Evolutionary conservation across 1,140 invertebrate species (phyloP).

Genomic region (Ooceraea biroi): DNA sequence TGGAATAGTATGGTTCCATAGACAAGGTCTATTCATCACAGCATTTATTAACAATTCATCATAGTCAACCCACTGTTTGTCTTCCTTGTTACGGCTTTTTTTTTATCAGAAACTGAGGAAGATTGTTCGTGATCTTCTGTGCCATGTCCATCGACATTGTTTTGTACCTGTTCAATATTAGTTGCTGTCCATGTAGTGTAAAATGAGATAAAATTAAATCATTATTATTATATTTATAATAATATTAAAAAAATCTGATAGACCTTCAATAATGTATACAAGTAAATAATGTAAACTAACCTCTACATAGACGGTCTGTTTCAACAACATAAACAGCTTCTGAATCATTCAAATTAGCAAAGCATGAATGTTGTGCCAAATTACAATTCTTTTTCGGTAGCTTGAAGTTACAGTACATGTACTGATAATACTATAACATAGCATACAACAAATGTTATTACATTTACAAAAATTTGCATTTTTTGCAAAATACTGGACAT

Average conservation of each 20-base stretch:
- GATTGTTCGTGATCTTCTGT: neutral
- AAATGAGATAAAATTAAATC: neutral
- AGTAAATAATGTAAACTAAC: too few relatives aligned
- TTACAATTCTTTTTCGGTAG: neutral
- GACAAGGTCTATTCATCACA: constrained; percentile 3
- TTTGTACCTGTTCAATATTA: neutral
- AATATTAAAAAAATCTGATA: too few relatives aligned
- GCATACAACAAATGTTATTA: too few relatives aligned
- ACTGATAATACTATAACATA: constrained; percentile 12
- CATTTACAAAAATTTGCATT: too few relatives aligned
- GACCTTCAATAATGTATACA: neutral
- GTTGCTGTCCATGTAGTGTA: too few relatives aligned
- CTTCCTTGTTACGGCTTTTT: neutral
- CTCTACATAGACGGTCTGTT: neutral
- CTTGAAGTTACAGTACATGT: neutral
- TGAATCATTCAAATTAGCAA: neutral
- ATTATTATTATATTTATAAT: too few relatives aligned
- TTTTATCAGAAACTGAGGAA: constrained; percentile 6
- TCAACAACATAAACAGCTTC: neutral
- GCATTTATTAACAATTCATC: constrained; percentile 12
- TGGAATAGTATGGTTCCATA: neutral
- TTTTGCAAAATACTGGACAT: too few relatives aligned
- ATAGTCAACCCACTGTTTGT: neutral
- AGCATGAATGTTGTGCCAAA: neutral
- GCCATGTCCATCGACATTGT: too few relatives aligned